Evolutionary conservation across 2,113 vertebrate species (phyloP), one percentile per base, ranked within the genome.

Genomic region (Vidua macroura): DNA sequence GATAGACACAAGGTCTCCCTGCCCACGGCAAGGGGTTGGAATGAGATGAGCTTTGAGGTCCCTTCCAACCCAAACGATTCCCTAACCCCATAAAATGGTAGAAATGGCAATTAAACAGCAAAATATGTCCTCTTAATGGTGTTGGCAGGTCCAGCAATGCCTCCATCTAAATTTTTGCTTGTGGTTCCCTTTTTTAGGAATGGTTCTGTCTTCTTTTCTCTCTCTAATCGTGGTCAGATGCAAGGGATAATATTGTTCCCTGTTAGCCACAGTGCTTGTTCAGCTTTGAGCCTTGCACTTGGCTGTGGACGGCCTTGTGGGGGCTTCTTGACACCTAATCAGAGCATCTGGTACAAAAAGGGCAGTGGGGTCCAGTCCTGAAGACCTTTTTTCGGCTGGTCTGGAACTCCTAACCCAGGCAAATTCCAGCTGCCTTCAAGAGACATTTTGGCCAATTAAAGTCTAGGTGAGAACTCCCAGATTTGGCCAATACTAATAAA

Each of bases 81-180:
- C 35, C 11, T 7, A 37, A 63, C 28, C 51, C 64, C 15, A 37
- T 77, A 56, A 83, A 90, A 87, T 35, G 69, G 68, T 75, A 88
- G 91, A 95, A 95, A 93, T 81, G 27, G 63, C 94, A 85, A 84
- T 43, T 75, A 95, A 97, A 86, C 85, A 96, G 91, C 86, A 94
- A 89, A 95, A 94, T 69, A 18, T 67, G 89, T 83, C 63, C 77
- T 95, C 86, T 94, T 94, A 95, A 95, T 67, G 64, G 69, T 85
- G 85, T 94, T 97, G 91, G 93, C 96, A 96, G 90, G 90, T 73
- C 35, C 93, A 76, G 92, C 43, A 11, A 81, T 35, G 55, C 46
- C 86, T 68, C 80, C 56, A 31, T 78, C 11, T 78, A 11, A 23
- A 20, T 84, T 97, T 97, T 78, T 90, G 91, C 94, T 88, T 93